Evolutionary conservation across 2,113 vertebrate species (phyloP).

Genomic region (Uropsilus gracilis): DNA sequence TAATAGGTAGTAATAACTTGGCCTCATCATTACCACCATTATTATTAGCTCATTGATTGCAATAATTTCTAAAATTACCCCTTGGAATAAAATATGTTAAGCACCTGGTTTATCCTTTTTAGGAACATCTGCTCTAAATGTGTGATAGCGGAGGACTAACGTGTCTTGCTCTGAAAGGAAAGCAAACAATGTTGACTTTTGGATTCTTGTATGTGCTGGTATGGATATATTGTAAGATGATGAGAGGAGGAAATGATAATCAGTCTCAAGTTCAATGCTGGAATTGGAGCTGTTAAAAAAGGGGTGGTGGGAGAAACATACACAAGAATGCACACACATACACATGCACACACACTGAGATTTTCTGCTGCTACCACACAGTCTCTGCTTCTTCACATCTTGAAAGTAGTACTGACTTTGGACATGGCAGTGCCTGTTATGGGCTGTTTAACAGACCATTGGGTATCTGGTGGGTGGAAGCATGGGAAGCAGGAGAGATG

Average conservation of each 20-base stretch:
- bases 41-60: slow-evolving; percentile 97
- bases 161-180: slow-evolving; percentile 84
- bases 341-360: slow-evolving; percentile 35
- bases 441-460: neutral
- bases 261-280: slow-evolving; percentile 81
- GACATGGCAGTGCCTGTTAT: neutral
- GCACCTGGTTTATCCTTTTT: slow-evolving; percentile 91
- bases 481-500: neutral
- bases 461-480: neutral
- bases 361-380: slow-evolving; percentile 24
- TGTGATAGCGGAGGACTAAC: slow-evolving; percentile 84
- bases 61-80: slow-evolving; percentile 96
- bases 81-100: slow-evolving; percentile 91
- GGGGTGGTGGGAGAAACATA: slow-evolving; percentile 25
- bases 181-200: slow-evolving; percentile 81
- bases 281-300: slow-evolving; percentile 75
- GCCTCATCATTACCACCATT: slow-evolving; percentile 90
- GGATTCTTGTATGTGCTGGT: slow-evolving; percentile 78
- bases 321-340: neutral
- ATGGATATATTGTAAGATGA: slow-evolving; percentile 80
- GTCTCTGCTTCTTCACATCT: neutral
- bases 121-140: slow-evolving; percentile 89
- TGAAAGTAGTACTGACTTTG: neutral
- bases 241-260: slow-evolving; percentile 82
- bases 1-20: slow-evolving; percentile 92